Evolutionary conservation across 64 coral and sea anemone genomes (phyloP).

Genomic region (Montipora capricornis): DNA sequence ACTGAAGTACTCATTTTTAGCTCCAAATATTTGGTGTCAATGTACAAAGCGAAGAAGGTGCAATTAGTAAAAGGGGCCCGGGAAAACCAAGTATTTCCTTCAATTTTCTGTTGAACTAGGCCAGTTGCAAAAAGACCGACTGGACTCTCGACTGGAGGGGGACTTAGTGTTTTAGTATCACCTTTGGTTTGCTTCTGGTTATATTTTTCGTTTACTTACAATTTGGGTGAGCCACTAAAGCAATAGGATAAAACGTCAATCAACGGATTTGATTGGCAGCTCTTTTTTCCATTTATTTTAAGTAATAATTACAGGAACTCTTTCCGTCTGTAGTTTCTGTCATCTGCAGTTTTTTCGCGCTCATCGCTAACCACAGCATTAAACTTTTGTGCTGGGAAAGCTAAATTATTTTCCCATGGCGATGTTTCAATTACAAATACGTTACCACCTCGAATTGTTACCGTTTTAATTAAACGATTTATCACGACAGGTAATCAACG

Average conservation of each 20-base stretch:
- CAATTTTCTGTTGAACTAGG: too few relatives aligned
- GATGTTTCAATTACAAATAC: background rate
- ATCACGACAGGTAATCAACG: constrained; percentile 11
- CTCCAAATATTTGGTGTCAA: too few relatives aligned
- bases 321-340: background rate
- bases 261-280: constrained; percentile 20
- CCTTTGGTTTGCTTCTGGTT: too few relatives aligned
- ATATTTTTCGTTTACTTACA: too few relatives aligned
- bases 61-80: too few relatives aligned
- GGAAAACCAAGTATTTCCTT: too few relatives aligned
- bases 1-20: too few relatives aligned
- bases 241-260: background rate
- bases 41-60: too few relatives aligned
- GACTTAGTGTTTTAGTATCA: too few relatives aligned
- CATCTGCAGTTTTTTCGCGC: background rate
- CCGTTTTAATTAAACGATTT: constrained; percentile 7
- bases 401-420: constrained; percentile 6
- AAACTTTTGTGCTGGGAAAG: too few relatives aligned
- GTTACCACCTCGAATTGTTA: background rate
- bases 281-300: background rate
- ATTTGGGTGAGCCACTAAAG: background rate
- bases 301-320: background rate
- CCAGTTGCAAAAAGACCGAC: too few relatives aligned
- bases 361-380: background rate
- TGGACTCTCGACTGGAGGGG: too few relatives aligned